Evolutionary conservation across 2,888 invertebrate genomes (phyloP), one percentile per base, ranked within the genome.

Genomic region (Torymus aiolomorphi): DNA sequence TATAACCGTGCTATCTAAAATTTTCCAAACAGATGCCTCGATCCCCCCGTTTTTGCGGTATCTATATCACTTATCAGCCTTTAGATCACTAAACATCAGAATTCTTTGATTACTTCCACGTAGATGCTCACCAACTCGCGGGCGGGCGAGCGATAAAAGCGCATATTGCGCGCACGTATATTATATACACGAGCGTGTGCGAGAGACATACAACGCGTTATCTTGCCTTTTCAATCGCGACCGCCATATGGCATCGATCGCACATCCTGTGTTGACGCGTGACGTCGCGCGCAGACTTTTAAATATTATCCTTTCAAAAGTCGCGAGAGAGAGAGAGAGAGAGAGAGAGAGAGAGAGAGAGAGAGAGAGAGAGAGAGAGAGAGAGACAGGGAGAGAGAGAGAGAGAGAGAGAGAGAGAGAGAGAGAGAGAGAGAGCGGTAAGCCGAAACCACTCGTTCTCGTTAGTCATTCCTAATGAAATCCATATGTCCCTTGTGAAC

Each of bases 231-330:
- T n/a, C 52, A 49, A 78, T 72, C 66, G 24, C 51, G n/a, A 14
- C 13, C 31, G 49, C 66, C 72, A 61, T 73, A 59, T 72, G 78
- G 61, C 72, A 61, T 72, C 49, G 59, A 72, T 72, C 66, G 49
- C 31, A 54, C 67, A 67, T 78, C 65, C 78, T 59, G 72, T 78
- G 72, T 78, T 52, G 72, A 78, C 72, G 49, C 72, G 66, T 72
- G 66, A 78, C 72, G 59, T 67, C n/a, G 49, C 61, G 11, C 18
- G 51, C 61, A 54, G 66, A 67, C 67, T 78, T 78, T 78, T 78
- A 78, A 78, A 73, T 73, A 67, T 61, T 67, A 73, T 62, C 61
- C 61, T 61, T 63, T 62, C 20, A 14, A 12, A 66, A 71, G 57
- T 56, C 69, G 18, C 52, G 0, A n/a, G 54, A 20, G 57, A 57